A percentile compares a stretch with the other conserved stretches of the same genome.
These are phyloP conservation scores for Palaemon carinicauda DNA, from an alignment of 1,140 invertebrate species.

Conservation along the genomic window DNA sequence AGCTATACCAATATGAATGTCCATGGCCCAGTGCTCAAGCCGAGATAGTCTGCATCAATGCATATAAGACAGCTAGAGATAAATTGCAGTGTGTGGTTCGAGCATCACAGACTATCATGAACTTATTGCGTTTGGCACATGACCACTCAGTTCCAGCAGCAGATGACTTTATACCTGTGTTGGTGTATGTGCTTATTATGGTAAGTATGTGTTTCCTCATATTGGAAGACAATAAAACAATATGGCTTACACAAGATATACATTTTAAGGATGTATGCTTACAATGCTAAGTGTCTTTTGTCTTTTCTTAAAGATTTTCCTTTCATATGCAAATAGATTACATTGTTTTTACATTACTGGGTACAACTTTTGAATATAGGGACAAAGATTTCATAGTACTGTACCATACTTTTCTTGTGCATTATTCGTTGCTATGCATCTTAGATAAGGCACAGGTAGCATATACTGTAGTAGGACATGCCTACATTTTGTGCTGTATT, in stretches of 20 bases:
- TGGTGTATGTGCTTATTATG: conserved; percentile 97
- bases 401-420: too few relatives aligned
- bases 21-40: conserved; percentile 97
- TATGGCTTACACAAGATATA: background rate
- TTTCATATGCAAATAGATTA: too few relatives aligned
- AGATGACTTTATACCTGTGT: conserved; percentile 95
- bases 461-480: too few relatives aligned
- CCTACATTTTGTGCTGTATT: too few relatives aligned
- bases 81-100: conserved; percentile 89
- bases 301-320: conserved; percentile 43
- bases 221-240: background rate
- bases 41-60: conserved; percentile 89
- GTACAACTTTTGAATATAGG: background rate
- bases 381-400: background rate
- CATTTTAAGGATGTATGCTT: too few relatives aligned
- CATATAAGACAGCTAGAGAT: conserved; percentile 93
- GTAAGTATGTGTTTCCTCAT: conserved; percentile 66
- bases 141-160: conserved; percentile 86
- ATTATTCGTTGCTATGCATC: too few relatives aligned
- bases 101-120: conserved; percentile 89
- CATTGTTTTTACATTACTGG: background rate
- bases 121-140: conserved; percentile 83
- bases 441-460: too few relatives aligned
- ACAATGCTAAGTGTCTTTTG: background rate
- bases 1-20: conserved; percentile 82